Percentiles rank a stretch among this genome's conserved stretches.
phyloP scores from a whole-genome alignment of 2,888 invertebrate genomes.

The Calephelis perditalis region DNA sequence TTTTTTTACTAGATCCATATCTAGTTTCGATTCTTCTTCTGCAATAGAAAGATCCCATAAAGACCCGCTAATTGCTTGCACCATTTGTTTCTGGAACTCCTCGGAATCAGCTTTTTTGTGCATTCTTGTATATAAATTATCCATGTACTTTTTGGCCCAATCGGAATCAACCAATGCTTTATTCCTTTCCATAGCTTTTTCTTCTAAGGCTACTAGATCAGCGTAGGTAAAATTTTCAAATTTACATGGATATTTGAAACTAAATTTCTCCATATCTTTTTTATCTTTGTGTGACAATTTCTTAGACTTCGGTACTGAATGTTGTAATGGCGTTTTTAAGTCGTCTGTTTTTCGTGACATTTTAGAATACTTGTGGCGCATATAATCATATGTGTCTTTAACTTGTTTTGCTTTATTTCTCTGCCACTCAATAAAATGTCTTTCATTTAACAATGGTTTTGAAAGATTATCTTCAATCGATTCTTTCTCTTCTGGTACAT shows the following conservation, averaged over 20 bases:
- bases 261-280: slow-evolving; percentile 56
- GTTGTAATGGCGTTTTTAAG: slow-evolving; percentile 38
- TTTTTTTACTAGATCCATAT: slow-evolving; percentile 71
- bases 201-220: slow-evolving; percentile 51
- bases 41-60: slow-evolving; percentile 74
- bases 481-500: slow-evolving; percentile 47
- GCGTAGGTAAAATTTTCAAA: slow-evolving; percentile 61
- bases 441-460: slow-evolving; percentile 61
- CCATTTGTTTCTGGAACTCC: slow-evolving; percentile 68
- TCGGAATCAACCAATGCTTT: slow-evolving; percentile 49
- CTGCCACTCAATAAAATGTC: slow-evolving; percentile 78
- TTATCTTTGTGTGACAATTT: slow-evolving; percentile 40
- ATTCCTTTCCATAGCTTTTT: slow-evolving; percentile 44
- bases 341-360: slow-evolving; percentile 51
- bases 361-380: slow-evolving; percentile 62
- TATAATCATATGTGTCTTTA: slow-evolving; percentile 58
- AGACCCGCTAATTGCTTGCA: slow-evolving; percentile 62
- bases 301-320: slow-evolving; percentile 29
- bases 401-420: slow-evolving; percentile 65
- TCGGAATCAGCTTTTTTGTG: slow-evolving; percentile 57
- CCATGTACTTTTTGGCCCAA: slow-evolving; percentile 68
- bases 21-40: slow-evolving; percentile 72
- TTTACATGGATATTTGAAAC: slow-evolving; percentile 50
- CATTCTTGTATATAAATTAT: slow-evolving; percentile 63
- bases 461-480: slow-evolving; percentile 60